Evolutionary conservation across 2,797 vertebrate species (phyloP), one percentile per base, ranked within the genome.

Genomic region (Pyrrhura leucotis): DNA sequence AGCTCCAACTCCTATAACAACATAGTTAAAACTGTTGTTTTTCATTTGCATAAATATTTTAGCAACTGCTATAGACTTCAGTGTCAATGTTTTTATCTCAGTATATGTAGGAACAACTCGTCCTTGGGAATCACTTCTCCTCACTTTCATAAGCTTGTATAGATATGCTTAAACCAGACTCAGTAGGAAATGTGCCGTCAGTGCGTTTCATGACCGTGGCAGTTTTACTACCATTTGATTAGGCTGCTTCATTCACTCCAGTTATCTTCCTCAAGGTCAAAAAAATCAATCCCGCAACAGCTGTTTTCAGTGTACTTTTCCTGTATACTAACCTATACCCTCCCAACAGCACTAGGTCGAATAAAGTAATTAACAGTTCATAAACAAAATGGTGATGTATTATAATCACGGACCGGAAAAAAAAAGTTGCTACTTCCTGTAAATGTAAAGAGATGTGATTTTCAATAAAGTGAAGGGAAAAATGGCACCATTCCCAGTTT

Each of bases 231-330:
- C 39, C 65, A 78, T 92, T 90, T 88, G 33, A 95, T 96, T 86
- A 78, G 86, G 28, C 40, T 95, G 85, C 42, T 94, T 94, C 91
- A 85, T 75, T 94, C 40, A 67, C 80, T 85, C 61, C 73, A 79
- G 56, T 91, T 94, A 75, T 82, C 78, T 92, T 68, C 39, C 48
- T 67, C 89, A 95, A 95, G 89, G 90, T 95, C 87, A 94, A 75
- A 91, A 80, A 78, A 47, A 39, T 45, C 29, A 15, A 6, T 39
- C 78, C 56, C 40, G 25, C 47, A 75, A 81, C 89, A 85, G 67
- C 80, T 93, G 65, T 84, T 92, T 91, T 89, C 78, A 88, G 62
- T 25, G 83, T 67, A n/a, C 53, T 75, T 83, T 79, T 93, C 78
- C 79, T 72, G 47, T 63, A 42, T n/a, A 10, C 65, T 86, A 62